A percentile compares a stretch with the other conserved stretches of the same genome.
phyloP scores from a whole-genome alignment of 2,797 vertebrate genomes.

The Dryobates pubescens region DNA sequence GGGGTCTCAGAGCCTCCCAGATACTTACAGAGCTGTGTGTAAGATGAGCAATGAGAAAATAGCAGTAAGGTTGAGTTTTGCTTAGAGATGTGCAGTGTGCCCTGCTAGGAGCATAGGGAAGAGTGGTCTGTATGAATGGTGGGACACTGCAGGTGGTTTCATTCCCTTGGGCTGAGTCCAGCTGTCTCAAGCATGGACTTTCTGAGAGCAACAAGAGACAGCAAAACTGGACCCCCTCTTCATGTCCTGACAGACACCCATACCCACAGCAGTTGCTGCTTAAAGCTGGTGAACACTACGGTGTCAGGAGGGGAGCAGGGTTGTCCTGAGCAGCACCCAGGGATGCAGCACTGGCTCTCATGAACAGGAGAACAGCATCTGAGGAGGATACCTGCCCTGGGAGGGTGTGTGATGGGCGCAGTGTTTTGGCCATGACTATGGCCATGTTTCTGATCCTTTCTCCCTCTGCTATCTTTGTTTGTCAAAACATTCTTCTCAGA shows the following conservation, averaged over 20 bases:
- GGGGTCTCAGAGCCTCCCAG: background rate
- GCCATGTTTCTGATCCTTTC: background rate
- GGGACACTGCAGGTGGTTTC: background rate
- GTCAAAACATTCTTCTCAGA: background rate
- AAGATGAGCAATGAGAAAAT: background rate
- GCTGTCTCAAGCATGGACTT: background rate
- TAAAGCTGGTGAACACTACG: background rate
- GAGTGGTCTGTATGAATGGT: background rate
- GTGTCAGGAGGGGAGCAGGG: background rate
- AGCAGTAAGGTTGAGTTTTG: background rate
- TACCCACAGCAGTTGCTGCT: fast-evolving
- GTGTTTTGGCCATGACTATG: background rate
- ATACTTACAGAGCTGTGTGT: background rate
- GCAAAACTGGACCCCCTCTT: fast-evolving
- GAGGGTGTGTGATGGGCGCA: background rate
- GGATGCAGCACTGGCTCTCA: background rate
- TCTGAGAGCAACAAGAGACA: background rate
- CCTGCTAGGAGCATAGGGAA: background rate
- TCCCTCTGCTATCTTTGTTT: background rate
- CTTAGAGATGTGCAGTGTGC: fast-evolving
- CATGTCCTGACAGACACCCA: background rate
- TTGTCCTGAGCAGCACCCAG: background rate
- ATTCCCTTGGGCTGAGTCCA: fast-evolving
- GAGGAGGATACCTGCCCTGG: background rate
- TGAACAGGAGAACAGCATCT: background rate